Evolutionary conservation across 2,113 vertebrate species (phyloP).

Genomic region (Bettongia penicillata): DNA sequence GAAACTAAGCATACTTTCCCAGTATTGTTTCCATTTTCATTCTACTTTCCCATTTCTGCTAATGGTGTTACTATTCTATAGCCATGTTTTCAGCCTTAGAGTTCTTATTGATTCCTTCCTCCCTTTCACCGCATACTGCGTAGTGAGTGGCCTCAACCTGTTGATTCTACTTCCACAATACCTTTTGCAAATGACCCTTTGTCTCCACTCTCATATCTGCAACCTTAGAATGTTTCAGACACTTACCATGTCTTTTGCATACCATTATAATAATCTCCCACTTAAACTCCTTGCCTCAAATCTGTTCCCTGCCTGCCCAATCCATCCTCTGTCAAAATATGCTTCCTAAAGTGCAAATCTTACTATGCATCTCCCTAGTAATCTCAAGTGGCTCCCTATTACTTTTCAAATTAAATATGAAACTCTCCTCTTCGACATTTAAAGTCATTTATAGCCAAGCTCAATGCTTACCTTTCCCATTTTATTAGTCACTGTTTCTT

Average conservation of each 20-base stretch:
- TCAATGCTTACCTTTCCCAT: not conserved
- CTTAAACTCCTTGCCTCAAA: not conserved
- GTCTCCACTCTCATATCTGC: not conserved
- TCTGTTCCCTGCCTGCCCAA: not conserved
- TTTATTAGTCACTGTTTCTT: not conserved
- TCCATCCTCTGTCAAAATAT: not conserved
- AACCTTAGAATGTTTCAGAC: not conserved
- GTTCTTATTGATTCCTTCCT: not conserved
- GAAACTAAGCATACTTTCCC: not conserved
- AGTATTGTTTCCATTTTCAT: not conserved
- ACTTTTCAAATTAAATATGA: not conserved
- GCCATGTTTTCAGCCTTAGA: not conserved
- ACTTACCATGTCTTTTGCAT: not conserved
- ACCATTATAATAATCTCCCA: not conserved
- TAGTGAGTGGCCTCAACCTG: accelerated
- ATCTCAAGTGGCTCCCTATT: not conserved
- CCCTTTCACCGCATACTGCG: not conserved
- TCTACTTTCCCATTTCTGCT: not conserved
- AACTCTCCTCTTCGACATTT: not conserved
- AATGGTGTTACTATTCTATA: not conserved
- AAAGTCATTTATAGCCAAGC: not conserved
- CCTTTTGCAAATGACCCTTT: not conserved
- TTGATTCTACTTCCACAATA: not conserved
- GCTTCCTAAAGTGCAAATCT: not conserved
- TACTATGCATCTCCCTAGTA: not conserved